Evolutionary conservation across 2,113 vertebrate genomes (phyloP).

Genomic region (Charadrius vociferus): DNA sequence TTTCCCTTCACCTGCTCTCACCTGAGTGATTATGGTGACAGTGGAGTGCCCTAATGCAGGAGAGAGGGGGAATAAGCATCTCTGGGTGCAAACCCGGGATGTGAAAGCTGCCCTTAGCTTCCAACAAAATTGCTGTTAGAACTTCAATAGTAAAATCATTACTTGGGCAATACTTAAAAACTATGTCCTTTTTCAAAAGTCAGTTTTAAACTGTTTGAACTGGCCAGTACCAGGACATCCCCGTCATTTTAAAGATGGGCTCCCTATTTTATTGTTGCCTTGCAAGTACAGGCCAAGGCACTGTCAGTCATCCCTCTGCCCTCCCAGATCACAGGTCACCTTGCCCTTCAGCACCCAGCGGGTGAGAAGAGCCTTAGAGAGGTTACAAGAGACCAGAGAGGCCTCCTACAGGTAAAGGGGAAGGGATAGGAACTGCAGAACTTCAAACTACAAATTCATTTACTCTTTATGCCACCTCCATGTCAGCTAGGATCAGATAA

Average conservation of each 20-base stretch:
- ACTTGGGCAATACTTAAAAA: neutral
- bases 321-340: neutral
- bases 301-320: neutral
- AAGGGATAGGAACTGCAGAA: neutral
- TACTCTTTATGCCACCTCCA: neutral
- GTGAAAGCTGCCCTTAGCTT: neutral
- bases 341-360: neutral
- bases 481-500: neutral
- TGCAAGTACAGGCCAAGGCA: neutral
- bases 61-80: neutral
- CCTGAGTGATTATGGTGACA: neutral
- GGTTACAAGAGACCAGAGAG: neutral
- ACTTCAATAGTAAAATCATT: neutral
- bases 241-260: neutral
- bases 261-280: neutral
- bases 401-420: neutral
- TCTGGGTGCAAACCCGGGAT: neutral
- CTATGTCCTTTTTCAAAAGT: neutral
- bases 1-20: neutral
- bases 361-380: neutral
- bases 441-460: neutral
- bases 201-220: neutral
- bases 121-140: neutral
- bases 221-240: neutral
- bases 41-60: neutral